Evolutionary conservation across 2,888 invertebrate species (phyloP), one percentile per base, ranked within the genome.

Genomic region (Tipula unca): DNA sequence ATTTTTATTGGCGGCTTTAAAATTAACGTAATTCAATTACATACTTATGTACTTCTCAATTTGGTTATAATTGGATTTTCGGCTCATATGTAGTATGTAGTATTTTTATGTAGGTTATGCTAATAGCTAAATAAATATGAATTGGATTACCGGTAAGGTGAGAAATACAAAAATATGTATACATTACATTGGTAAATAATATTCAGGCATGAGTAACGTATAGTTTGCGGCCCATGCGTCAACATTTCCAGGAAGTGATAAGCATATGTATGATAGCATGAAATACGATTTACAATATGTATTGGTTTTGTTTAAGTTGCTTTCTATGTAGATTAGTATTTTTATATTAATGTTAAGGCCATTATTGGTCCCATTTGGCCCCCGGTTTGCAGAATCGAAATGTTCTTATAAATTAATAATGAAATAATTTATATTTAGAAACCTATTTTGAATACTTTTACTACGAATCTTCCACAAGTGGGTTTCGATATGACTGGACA

Each of bases 271-370:
- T 54, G 48, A 54, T 54, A 4, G 17, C 13, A 17, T 54, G 48
- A 54, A 54, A 54, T 54, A 4, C 42, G 42, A 42, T 42, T 84
- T 25, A 82, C 36, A 85, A 83, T 85, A 14, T 86, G 35, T 86
- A 85, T 54, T 32, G 6, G 4, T 32, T 32, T 32, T 32, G 4
- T 4, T 32, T 32, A n/a, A n/a, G n/a, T 32, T 83, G 39, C 20
- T 29, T 82, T 32, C 29, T n/a, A 13, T 25, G 14, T 82, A 29
- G 82, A 25, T 29, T n/a, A 82, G 29, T 10, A 29, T 29, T 29
- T 82, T n/a, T 17, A 4, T 54, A 6, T 20, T n/a, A n/a, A n/a
- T n/a, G n/a, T n/a, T 54, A 54, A 54, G 17, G 3, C 13, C 2
- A n/a, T 42, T 3, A 42, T 14, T 42, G 42, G 13, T n/a, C n/a